These are phyloP conservation scores for Micromesistius poutassou DNA, from an alignment of 2,797 vertebrate genomes.

Conservation along the genomic window DNA sequence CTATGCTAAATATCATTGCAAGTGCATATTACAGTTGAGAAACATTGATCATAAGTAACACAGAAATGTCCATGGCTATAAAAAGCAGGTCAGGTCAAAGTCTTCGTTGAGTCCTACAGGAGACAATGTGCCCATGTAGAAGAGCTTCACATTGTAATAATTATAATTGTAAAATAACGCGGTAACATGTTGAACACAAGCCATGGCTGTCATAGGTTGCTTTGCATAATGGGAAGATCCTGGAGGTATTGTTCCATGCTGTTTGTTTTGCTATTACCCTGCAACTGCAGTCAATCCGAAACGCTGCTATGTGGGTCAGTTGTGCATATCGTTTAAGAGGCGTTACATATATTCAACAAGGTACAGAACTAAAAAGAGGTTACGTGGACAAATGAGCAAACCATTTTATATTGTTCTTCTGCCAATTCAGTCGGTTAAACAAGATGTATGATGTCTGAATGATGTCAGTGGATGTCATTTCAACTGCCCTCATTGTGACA, in stretches of 20 bases:
- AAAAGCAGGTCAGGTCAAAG: too few species aligned
- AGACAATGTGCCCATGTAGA: too few species aligned
- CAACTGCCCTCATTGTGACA: too few species aligned
- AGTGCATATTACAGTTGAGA: too few species aligned
- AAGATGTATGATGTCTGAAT: too few species aligned
- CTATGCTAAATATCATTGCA: too few species aligned
- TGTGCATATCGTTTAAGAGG: not conserved
- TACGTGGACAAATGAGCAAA: not conserved
- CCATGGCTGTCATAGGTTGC: not conserved
- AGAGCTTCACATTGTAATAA: too few species aligned
- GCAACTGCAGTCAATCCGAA: not conserved
- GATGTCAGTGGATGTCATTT: too few species aligned
- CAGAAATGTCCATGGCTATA: too few species aligned
- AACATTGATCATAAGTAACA: too few species aligned
- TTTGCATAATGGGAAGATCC: not conserved
- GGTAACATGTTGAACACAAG: not conserved
- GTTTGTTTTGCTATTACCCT: not conserved
- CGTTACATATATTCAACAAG: not conserved
- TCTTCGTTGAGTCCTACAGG: too few species aligned
- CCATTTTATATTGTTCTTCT: not conserved
- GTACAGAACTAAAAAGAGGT: not conserved
- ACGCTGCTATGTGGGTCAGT: not conserved
- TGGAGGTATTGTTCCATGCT: not conserved
- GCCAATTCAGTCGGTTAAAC: not conserved
- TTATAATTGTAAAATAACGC: too few species aligned